Evolutionary conservation across 64 coral and sea anemone species (phyloP).

Genomic region (Porites australiensis): DNA sequence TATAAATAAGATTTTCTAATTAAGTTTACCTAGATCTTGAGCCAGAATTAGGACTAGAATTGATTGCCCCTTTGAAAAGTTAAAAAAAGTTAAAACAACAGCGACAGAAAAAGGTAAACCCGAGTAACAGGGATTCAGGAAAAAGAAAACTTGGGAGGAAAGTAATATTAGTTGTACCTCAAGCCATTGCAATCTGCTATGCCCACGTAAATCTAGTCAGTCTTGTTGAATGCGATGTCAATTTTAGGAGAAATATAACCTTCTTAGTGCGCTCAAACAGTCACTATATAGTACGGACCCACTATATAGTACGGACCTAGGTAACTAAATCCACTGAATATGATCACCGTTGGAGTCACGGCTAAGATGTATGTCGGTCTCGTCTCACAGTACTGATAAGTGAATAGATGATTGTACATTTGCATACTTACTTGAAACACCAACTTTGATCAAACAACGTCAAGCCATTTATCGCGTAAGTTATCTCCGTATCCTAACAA

Average conservation of each 20-base stretch:
- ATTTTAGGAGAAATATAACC: too few relatives aligned
- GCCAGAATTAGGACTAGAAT: background rate
- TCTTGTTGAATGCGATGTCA: background rate
- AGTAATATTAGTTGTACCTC: background rate
- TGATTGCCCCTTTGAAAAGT: background rate
- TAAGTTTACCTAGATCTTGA: slow-evolving; percentile 3
- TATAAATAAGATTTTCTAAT: background rate
- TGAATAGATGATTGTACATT: slow-evolving; percentile 4
- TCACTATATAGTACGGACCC: too few relatives aligned
- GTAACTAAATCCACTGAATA: background rate
- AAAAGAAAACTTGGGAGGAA: background rate
- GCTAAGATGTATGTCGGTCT: slow-evolving; percentile 6
- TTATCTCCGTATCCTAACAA: slow-evolving; percentile 28
- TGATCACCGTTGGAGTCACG: background rate
- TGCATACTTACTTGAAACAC: slow-evolving; percentile 15
- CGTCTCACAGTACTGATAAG: background rate
- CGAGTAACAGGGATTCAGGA: background rate
- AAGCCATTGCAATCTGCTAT: background rate
- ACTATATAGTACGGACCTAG: too few relatives aligned
- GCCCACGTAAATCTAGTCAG: background rate
- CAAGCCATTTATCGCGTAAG: background rate
- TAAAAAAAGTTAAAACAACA: background rate
- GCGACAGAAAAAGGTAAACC: background rate
- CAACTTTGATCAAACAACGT: slow-evolving; percentile 15
- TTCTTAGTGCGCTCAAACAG: too few relatives aligned